Base-by-base conservation (phyloP, 1,140 invertebrate species). In the Meteorus sp. region DNA sequence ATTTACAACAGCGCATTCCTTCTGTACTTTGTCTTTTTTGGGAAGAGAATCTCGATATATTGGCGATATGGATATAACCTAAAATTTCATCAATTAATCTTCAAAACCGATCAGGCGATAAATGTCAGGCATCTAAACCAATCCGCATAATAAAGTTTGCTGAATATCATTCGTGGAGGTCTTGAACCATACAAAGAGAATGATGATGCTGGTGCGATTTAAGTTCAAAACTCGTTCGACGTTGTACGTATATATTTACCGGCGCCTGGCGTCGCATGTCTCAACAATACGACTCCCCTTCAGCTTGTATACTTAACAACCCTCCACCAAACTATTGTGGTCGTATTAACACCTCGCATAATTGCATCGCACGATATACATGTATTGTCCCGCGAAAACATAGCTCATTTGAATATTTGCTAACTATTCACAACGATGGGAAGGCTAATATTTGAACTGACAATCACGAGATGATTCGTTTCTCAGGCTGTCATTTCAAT, bases 271-370 rank as follows among this genome's bases (percentile, higher is more conserved):
- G 33, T 45, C 53, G 33, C 20, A 53, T 53, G 22, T 29, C 20
- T n/a, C 47, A 64, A 69, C 64, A 65, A 67, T 74, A 75, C 68
- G 17, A 52, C 74, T 72, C 60, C 55, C 61, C 66, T 57, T 59
- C 61, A 35, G 54, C 58, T 57, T 65, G 65, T 65, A 67, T 62
- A n/a, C 53, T 65, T 68, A 66, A 72, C 74, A 70, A 71, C 75
- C 65, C 11, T 15, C 19, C 31, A 71, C 52, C 60, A 55, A 62
- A 64, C 71, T 64, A 77, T 77, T 77, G 75, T 77, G 61, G 70
- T 69, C 69, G 75, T 70, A 76, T 77, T 77, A 77, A 76, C 75
- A 77, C 75, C 75, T 77, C 71, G 66, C 66, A 77, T 77, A 77
- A 77, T 76, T 77, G 75, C 54, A 55, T 54, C 56, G 44, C 63